Evolutionary conservation across 2,113 vertebrate genomes (phyloP).

Genomic region (Oxyruncus cristatus): DNA sequence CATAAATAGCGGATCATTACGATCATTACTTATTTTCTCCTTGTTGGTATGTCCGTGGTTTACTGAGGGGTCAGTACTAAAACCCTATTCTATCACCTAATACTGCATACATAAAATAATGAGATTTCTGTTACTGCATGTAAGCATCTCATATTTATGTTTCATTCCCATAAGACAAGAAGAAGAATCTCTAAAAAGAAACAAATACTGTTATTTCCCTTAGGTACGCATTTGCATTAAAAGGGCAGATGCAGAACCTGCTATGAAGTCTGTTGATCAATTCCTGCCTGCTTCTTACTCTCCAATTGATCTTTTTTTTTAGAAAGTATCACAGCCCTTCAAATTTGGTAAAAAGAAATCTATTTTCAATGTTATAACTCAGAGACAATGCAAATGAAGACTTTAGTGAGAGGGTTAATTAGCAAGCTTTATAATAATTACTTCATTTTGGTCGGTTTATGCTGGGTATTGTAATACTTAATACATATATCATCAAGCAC

Average conservation of each 20-base stretch:
- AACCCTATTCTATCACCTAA: fast-evolving
- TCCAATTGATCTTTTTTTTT: background rate
- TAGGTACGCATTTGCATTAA: background rate
- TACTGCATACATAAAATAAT: background rate
- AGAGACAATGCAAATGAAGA: background rate
- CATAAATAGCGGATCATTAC: fast-evolving
- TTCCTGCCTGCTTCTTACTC: background rate
- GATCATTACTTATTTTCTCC: background rate
- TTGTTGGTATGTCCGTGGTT: background rate
- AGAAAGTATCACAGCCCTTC: background rate
- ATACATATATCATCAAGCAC: background rate
- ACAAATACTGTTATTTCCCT: background rate
- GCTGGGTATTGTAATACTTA: background rate
- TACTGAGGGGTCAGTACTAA: background rate
- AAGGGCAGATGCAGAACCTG: background rate
- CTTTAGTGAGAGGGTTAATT: background rate
- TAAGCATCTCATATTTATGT: background rate
- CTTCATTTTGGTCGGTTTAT: background rate
- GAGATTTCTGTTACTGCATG: fast-evolving
- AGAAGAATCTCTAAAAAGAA: background rate
- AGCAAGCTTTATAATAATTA: background rate
- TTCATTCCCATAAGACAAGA: background rate
- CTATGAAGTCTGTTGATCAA: background rate
- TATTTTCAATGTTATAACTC: background rate
- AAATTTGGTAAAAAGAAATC: background rate